A percentile compares a stretch with the other conserved stretches of the same genome.
These are phyloP conservation scores for Anadara kagoshimensis DNA, from an alignment of 1,140 invertebrate species.

Conservation along the genomic window DNA sequence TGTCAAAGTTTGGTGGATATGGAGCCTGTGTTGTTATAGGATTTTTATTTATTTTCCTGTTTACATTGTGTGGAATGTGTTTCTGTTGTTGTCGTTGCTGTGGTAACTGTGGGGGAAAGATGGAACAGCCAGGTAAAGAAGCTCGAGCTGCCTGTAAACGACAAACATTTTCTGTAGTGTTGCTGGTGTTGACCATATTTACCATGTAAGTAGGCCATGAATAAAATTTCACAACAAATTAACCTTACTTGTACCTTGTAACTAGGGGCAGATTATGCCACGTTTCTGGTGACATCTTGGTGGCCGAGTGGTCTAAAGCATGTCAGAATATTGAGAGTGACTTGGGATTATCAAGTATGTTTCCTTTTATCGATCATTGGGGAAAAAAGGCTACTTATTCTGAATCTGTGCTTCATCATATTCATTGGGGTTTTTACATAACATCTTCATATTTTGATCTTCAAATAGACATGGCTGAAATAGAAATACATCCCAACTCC, in stretches of 20 bases:
- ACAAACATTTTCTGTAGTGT: slow-evolving; percentile 81
- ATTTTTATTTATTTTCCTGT: slow-evolving; percentile 78
- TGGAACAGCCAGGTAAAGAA: slow-evolving; percentile 72
- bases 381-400: too few species aligned
- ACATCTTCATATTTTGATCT: too few species aligned
- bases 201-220: slow-evolving; percentile 80
- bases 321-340: not conserved
- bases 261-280: not conserved
- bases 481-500: too few species aligned
- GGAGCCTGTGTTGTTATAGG: slow-evolving; percentile 76
- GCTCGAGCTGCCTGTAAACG: slow-evolving; percentile 77
- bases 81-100: slow-evolving; percentile 89
- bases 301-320: too few species aligned
- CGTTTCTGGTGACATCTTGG: too few species aligned
- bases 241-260: too few species aligned
- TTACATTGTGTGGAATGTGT: slow-evolving; percentile 79
- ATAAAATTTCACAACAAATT: not conserved
- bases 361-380: too few species aligned
- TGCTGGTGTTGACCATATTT: slow-evolving; percentile 81
- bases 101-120: slow-evolving; percentile 84
- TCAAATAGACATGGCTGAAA: too few species aligned
- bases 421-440: too few species aligned
- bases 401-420: too few species aligned
- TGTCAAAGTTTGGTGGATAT: slow-evolving; percentile 67
- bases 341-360: not conserved